phyloP scores from a whole-genome alignment of 92 coral and sea anemone species.

The Phenganax subtilis region DNA sequence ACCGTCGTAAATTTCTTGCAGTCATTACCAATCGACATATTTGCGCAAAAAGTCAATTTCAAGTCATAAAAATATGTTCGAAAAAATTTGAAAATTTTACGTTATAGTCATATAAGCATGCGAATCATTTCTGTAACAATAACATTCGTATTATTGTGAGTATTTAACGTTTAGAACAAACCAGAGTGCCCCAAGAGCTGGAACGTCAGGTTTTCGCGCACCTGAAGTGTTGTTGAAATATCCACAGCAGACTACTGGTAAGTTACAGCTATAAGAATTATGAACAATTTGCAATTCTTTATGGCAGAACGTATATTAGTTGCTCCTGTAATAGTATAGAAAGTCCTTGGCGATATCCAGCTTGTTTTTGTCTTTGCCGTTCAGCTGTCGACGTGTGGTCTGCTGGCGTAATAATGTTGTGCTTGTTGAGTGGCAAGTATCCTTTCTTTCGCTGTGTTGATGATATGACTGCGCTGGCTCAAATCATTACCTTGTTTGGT shows the following conservation, averaged over 20 bases:
- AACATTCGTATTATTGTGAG: neutral
- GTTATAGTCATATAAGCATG: neutral
- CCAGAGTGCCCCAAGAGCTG: slow-evolving; percentile 98
- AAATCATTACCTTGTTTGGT: slow-evolving; percentile 76
- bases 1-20: too few species aligned
- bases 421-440: slow-evolving; percentile 85
- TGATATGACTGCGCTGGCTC: slow-evolving; percentile 91
- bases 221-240: slow-evolving; percentile 87
- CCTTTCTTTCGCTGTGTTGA: slow-evolving; percentile 92
- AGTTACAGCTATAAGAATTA: neutral
- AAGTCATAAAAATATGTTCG: too few species aligned
- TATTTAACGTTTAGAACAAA: slow-evolving; percentile 57
- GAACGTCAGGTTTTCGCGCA: slow-evolving; percentile 96
- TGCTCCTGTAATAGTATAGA: neutral
- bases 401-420: slow-evolving; percentile 82
- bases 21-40: too few species aligned
- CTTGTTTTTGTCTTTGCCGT: too few species aligned
- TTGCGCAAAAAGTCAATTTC: too few species aligned
- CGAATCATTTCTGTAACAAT: neutral
- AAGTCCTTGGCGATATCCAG: neutral
- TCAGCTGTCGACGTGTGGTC: slow-evolving; percentile 96
- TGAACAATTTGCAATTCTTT: neutral
- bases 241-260: slow-evolving; percentile 69
- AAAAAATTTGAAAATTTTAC: too few species aligned
- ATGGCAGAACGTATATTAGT: neutral